phyloP scores from a whole-genome alignment of 2,888 invertebrate genomes.

The Lasioglossum figueresi region DNA sequence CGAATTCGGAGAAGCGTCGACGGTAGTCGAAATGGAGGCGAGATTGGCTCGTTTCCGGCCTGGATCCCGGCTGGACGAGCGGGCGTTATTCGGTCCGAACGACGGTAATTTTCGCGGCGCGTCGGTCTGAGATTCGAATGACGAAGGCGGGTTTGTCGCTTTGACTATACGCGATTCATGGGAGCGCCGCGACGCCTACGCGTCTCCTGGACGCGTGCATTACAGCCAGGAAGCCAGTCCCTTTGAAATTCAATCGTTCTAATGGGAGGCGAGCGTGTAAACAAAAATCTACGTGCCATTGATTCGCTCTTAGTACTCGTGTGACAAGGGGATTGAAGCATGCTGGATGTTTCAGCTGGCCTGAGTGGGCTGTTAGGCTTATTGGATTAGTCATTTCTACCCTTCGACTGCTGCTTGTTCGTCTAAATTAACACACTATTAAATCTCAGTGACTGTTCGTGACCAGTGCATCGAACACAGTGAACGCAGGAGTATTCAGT shows the following conservation, averaged over 20 bases:
- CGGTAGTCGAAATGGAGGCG: neutral
- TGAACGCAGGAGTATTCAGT: neutral
- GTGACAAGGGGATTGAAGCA: neutral
- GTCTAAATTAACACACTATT: neutral
- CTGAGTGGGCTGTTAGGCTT: neutral
- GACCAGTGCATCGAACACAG: neutral
- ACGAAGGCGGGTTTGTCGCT: neutral
- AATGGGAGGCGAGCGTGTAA: conserved; percentile 25
- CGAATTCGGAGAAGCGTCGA: neutral
- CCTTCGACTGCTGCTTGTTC: neutral
- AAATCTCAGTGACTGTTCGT: neutral
- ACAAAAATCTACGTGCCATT: conserved; percentile 30
- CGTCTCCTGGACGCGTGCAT: neutral
- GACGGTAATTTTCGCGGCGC: conserved; percentile 24
- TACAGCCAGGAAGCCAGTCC: neutral
- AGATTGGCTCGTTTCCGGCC: conserved; percentile 27
- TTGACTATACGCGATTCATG: conserved; percentile 4
- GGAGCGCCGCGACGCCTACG: conserved; percentile 7
- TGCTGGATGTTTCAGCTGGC: neutral
- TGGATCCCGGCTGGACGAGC: neutral
- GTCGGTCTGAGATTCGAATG: conserved; percentile 26
- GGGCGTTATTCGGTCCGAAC: neutral
- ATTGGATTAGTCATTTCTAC: neutral
- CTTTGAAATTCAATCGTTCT: conserved; percentile 36
- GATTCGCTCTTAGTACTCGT: neutral